Conservation (phyloP, 2,888 invertebrate species). For the Dynastes tityus region DNA sequence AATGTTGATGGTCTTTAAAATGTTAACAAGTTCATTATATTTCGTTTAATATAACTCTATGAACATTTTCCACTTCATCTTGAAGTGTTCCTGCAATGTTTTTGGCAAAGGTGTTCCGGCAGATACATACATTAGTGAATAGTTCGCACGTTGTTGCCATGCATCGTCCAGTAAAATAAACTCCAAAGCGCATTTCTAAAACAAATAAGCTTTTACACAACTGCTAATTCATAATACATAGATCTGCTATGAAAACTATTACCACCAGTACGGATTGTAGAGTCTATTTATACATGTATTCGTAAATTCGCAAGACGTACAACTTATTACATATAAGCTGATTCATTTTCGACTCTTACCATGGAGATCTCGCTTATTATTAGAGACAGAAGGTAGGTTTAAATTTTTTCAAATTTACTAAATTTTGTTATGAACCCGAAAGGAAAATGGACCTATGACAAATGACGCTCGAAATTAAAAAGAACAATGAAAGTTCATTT, state of each 20-base stretch:
- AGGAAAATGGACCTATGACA: no score
- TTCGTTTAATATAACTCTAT: no score
- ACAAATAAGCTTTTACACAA: conserved; percentile 26
- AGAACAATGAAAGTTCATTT: no score
- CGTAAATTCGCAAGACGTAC: background rate
- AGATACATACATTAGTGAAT: conserved; percentile 11
- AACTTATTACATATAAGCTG: background rate
- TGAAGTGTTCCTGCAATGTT: conserved; percentile 1
- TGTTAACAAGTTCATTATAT: no score
- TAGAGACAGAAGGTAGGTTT: no score
- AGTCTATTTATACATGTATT: background rate
- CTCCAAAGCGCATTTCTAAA: background rate
- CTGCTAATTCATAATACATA: conserved; percentile 15
- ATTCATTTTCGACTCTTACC: background rate
- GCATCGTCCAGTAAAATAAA: conserved; percentile 11
- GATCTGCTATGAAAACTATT: background rate
- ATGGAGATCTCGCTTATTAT: no score
- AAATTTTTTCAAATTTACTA: no score
- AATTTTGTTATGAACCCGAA: no score
- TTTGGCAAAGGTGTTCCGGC: background rate
- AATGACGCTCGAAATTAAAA: no score
- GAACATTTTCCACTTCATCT: background rate
- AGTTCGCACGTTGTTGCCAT: background rate
- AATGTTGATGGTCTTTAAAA: no score
- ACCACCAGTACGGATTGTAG: background rate